Conservation (phyloP, 2,888 invertebrate species). For the Eudemis profundana region DNA sequence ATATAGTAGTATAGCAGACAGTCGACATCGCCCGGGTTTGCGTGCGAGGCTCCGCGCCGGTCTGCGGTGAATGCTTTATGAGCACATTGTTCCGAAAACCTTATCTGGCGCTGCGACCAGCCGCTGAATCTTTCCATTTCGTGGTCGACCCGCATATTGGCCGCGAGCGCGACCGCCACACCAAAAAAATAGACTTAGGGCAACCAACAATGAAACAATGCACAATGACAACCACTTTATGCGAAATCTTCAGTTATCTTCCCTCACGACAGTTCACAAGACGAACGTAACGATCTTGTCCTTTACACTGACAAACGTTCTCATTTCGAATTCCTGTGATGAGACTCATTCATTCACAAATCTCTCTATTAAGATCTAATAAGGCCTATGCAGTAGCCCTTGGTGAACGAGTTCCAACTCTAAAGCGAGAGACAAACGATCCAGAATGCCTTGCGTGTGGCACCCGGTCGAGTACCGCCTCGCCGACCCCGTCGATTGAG, state of each 20-base stretch:
- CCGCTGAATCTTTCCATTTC: conserved; percentile 70
- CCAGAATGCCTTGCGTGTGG: conserved; percentile 57
- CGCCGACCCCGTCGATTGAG: conserved; percentile 79
- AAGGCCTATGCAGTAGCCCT: conserved; percentile 64
- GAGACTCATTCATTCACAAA: conserved; percentile 84
- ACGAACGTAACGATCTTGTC: conserved; percentile 56
- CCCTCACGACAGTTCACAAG: conserved; percentile 18
- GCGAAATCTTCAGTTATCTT: conserved; percentile 29
- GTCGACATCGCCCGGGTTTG: conserved; percentile 52
- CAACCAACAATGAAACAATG: conserved; percentile 28
- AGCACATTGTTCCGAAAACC: conserved; percentile 74
- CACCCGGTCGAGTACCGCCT: conserved; percentile 59
- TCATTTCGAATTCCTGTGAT: conserved; percentile 77
- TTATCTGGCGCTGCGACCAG: conserved; percentile 61
- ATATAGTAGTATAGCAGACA: conserved; percentile 45
- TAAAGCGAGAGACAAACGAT: conserved; percentile 61
- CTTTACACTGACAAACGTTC: conserved; percentile 63
- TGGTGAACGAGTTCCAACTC: conserved; percentile 67
- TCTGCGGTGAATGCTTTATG: conserved; percentile 81
- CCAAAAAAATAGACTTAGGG: conserved; percentile 32
- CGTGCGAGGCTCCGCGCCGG: conserved; percentile 55
- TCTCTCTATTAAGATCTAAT: conserved; percentile 60
- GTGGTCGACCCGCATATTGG: conserved; percentile 80
- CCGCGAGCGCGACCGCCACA: conserved; percentile 58
- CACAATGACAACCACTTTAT: conserved; percentile 23